Evolutionary conservation across 2,888 invertebrate genomes (phyloP).

Genomic region (Sesia apiformis): DNA sequence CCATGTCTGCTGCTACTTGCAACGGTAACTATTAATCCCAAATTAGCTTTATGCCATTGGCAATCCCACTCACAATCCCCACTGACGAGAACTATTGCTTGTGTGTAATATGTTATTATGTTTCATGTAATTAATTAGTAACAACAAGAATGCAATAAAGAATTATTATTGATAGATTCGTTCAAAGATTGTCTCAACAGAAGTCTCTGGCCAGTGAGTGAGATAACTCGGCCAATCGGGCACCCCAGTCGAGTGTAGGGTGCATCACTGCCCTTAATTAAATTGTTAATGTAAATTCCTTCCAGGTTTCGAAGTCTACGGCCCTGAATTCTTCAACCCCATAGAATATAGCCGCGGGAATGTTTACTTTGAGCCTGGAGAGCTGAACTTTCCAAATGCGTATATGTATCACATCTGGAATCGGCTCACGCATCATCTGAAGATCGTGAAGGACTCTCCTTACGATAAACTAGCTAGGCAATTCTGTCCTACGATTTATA

Average conservation of each 20-base stretch:
- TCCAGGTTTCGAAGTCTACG: neutral
- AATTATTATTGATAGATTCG: too few relatives aligned
- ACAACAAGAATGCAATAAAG: too few relatives aligned
- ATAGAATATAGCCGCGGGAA: neutral
- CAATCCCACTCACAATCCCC: too few relatives aligned
- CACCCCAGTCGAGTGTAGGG: too few relatives aligned
- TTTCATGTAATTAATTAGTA: too few relatives aligned
- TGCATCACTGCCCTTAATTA: too few relatives aligned
- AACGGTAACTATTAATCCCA: constrained; percentile 8
- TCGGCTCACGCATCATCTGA: neutral
- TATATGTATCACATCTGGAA: neutral
- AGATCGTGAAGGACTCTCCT: neutral
- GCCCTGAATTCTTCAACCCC: neutral
- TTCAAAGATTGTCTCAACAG: too few relatives aligned
- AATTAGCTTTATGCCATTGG: too few relatives aligned
- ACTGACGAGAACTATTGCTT: too few relatives aligned
- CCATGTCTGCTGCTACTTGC: constrained; percentile 17
- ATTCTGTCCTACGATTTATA: neutral
- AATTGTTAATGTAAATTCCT: neutral
- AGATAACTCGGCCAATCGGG: too few relatives aligned
- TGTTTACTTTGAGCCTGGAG: neutral
- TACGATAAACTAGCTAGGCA: neutral
- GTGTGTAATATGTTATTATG: too few relatives aligned
- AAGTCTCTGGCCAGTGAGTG: too few relatives aligned
- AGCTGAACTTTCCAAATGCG: neutral